Conservation (phyloP, 2,888 invertebrate species). For the Eupithecia centaureata region DNA sequence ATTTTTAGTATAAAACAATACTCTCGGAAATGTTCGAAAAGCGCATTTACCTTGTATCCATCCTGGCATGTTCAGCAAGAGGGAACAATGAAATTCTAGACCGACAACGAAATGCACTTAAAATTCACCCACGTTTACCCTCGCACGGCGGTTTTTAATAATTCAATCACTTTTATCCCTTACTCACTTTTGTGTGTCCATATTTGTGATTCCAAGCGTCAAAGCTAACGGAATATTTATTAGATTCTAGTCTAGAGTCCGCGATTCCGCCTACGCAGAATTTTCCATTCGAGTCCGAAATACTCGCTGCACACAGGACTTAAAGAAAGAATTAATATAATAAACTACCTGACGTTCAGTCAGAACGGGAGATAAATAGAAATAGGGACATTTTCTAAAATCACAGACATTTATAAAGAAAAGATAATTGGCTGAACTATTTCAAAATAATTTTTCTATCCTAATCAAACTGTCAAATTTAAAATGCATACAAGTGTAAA, state of each 20-base stretch:
- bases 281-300: not conserved
- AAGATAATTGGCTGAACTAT: not conserved
- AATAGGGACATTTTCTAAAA: not conserved
- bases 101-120: constrained; percentile 53
- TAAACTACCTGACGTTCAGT: not conserved
- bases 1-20: not conserved
- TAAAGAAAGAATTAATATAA: constrained; percentile 1
- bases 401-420: not conserved
- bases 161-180: constrained; percentile 47
- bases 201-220: constrained; percentile 10
- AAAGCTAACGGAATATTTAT: constrained; percentile 15
- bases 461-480: constrained; percentile 6
- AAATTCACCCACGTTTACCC: constrained; percentile 51
- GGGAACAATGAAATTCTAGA: constrained; percentile 42
- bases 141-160: constrained; percentile 51
- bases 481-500: constrained; percentile 13
- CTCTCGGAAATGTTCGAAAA: not conserved
- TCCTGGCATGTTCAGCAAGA: constrained; percentile 22
- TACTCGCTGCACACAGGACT: not conserved
- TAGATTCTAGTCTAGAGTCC: constrained; percentile 6
- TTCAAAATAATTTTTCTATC: not conserved
- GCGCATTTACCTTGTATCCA: constrained; percentile 9
- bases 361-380: not conserved
- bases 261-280: not conserved
- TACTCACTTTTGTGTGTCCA: constrained; percentile 20